Evolutionary conservation across 2,888 invertebrate genomes (phyloP).

Genomic region (Dolichopus griseipennis): DNA sequence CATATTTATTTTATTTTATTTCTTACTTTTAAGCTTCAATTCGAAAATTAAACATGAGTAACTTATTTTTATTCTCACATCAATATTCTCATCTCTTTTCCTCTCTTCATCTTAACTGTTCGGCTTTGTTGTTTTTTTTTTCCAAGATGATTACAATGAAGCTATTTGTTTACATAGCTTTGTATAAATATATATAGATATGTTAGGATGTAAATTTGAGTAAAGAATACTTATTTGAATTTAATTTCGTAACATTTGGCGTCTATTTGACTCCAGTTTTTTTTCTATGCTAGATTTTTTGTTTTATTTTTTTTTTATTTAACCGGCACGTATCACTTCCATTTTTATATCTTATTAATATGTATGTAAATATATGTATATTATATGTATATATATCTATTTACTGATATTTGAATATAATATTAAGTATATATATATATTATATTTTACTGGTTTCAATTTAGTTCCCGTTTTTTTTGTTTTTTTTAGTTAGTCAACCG

Average conservation of each 20-base stretch:
- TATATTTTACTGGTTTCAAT: not conserved
- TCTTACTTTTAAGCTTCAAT: too few relatives aligned
- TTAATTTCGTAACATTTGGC: slow-evolving; percentile 11
- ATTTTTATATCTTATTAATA: not conserved
- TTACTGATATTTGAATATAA: not conserved
- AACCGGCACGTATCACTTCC: not conserved
- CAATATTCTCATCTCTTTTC: too few relatives aligned
- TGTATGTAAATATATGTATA: not conserved
- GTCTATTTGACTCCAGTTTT: slow-evolving; percentile 4
- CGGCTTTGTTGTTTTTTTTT: not conserved
- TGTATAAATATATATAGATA: too few relatives aligned
- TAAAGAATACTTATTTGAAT: not conserved
- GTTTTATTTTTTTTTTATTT: not conserved
- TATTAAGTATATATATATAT: not conserved
- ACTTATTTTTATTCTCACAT: too few relatives aligned
- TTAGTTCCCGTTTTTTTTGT: too few relatives aligned
- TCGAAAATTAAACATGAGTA: too few relatives aligned
- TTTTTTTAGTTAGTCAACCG: too few relatives aligned
- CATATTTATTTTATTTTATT: too few relatives aligned
- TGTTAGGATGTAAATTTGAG: not conserved
- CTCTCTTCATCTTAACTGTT: too few relatives aligned
- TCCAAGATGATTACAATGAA: not conserved
- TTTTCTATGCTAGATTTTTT: too few relatives aligned
- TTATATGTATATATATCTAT: not conserved
- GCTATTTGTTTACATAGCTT: not conserved